Percentiles rank a stretch among this genome's conserved stretches.
These are phyloP conservation scores for Saccopteryx leptura DNA, from an alignment of 2,113 vertebrate genomes.

Conservation along the genomic window DNA sequence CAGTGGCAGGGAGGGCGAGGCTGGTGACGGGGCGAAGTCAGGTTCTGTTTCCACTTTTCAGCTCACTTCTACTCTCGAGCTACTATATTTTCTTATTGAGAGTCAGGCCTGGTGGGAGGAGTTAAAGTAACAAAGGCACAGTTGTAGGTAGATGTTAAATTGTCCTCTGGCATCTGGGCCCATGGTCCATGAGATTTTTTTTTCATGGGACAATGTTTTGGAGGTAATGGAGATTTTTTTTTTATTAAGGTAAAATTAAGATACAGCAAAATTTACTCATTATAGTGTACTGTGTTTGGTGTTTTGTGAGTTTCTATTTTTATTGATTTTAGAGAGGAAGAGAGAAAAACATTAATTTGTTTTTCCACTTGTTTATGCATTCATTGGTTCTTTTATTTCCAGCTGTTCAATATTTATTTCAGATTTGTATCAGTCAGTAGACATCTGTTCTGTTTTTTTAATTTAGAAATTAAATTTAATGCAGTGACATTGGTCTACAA, in stretches of 20 bases:
- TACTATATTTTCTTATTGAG: neutral
- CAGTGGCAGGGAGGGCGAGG: accelerated
- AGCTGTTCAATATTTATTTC: neutral
- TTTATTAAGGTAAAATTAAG: conserved; percentile 20
- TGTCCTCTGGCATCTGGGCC: neutral
- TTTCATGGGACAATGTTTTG: neutral
- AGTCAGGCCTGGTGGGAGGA: neutral
- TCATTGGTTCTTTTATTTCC: neutral
- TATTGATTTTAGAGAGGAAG: no score
- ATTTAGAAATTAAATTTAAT: no score
- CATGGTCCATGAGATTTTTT: neutral
- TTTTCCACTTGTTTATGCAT: no score
- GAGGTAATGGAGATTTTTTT: neutral
- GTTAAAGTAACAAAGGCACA: neutral
- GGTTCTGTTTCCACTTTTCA: neutral
- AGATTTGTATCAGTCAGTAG: neutral
- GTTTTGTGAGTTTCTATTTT: neutral
- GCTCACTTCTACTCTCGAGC: neutral
- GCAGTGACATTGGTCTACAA: no score
- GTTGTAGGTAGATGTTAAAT: conserved; percentile 8
- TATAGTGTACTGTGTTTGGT: neutral
- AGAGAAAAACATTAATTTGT: no score
- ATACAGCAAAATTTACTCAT: neutral
- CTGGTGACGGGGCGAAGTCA: neutral
- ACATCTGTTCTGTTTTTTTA: neutral